These are phyloP conservation scores for Lycocerus yunnanus DNA, from an alignment of 2,888 invertebrate genomes.

Conservation along the genomic window DNA sequence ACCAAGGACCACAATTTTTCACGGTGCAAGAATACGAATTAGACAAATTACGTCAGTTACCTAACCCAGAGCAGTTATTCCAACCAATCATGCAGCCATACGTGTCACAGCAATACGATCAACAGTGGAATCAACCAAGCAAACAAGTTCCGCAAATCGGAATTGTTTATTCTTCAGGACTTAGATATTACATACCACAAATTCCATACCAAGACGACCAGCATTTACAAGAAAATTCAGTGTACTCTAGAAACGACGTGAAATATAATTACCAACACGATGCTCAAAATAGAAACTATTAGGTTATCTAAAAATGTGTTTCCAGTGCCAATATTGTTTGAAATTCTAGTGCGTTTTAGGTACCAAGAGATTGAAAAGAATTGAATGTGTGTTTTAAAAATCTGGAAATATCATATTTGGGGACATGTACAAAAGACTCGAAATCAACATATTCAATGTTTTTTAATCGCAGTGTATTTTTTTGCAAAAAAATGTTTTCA, in stretches of 20 bases:
- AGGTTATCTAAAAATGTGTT: slow-evolving; percentile 5
- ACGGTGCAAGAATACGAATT: slow-evolving; percentile 51
- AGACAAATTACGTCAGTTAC: slow-evolving; percentile 32
- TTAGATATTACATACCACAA: slow-evolving; percentile 54
- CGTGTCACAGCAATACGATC: background rate
- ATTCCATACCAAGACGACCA: slow-evolving; percentile 39
- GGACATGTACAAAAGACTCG: background rate
- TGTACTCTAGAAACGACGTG: slow-evolving; percentile 49
- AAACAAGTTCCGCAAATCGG: slow-evolving; percentile 51
- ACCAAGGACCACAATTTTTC: slow-evolving; percentile 53
- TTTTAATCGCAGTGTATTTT: background rate
- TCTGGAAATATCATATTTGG: too few relatives aligned
- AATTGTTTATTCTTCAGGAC: slow-evolving; percentile 52
- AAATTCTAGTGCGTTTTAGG: slow-evolving; percentile 1
- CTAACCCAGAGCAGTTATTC: slow-evolving; percentile 32
- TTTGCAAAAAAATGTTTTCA: background rate
- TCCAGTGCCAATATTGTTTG: slow-evolving; percentile 5
- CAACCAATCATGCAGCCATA: slow-evolving; percentile 31
- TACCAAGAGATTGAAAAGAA: background rate
- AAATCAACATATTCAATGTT: background rate
- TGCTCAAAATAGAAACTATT: slow-evolving; percentile 20
- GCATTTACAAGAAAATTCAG: slow-evolving; percentile 48
- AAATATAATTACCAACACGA: slow-evolving; percentile 42
- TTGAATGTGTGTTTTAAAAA: background rate
- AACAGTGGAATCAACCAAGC: slow-evolving; percentile 11